Conservation (phyloP, 2,113 vertebrate genomes). For the Trematocara zebra region DNA sequence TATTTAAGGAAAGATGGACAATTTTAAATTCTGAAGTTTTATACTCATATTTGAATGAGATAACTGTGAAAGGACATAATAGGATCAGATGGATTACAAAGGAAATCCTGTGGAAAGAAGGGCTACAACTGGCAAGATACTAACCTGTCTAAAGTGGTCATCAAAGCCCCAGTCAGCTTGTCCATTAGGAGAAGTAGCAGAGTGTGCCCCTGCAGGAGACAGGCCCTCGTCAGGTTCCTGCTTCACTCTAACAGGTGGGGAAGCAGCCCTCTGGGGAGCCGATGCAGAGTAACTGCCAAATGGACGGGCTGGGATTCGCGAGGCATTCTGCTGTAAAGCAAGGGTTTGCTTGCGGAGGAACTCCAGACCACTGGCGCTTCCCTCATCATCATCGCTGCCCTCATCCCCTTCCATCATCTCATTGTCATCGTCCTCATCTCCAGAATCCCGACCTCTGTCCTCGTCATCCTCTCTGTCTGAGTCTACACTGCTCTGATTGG, state of each 20-base stretch:
- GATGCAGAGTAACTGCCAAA: constrained; percentile 50
- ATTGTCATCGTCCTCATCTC: constrained; percentile 68
- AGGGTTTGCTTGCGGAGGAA: constrained; percentile 85
- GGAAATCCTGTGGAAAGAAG: not conserved
- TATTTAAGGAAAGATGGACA: not conserved
- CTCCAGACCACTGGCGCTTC: constrained; percentile 71
- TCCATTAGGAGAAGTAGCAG: constrained; percentile 66
- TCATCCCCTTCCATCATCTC: constrained; percentile 77
- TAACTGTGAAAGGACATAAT: not conserved
- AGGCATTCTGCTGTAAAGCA: constrained; percentile 70
- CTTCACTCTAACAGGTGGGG: constrained; percentile 72
- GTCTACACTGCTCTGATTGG: constrained; percentile 78
- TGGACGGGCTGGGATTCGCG: constrained; percentile 52
- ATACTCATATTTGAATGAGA: not conserved
- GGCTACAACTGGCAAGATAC: constrained; percentile 20
- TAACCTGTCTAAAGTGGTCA: constrained; percentile 89
- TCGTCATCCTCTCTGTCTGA: constrained; percentile 82
- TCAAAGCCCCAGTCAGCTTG: constrained; percentile 83
- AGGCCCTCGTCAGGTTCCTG: constrained; percentile 82
- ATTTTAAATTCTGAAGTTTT: not conserved
- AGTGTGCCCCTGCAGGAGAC: constrained; percentile 70
- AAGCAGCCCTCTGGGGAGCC: constrained; percentile 59
- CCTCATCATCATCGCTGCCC: constrained; percentile 65
- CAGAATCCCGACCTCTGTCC: constrained; percentile 72
- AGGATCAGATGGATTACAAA: not conserved